A percentile compares a stretch with the other conserved stretches of the same genome.
These are phyloP conservation scores for Echinarachnius parma DNA, from an alignment of 53 echinoderm and acorn worm species.

Conservation along the genomic window DNA sequence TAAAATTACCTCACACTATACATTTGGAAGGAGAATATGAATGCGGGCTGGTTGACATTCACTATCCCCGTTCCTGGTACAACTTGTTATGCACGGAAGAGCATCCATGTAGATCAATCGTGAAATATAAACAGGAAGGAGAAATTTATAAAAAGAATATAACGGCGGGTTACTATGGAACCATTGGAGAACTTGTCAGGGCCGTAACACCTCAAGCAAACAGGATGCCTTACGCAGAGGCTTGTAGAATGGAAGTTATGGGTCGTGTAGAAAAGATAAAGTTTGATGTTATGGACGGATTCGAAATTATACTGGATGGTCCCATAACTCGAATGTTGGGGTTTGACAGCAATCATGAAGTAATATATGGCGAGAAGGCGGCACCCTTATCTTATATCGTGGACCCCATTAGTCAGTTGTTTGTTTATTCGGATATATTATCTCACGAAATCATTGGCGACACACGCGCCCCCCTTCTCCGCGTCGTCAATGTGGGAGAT, in stretches of 20 bases:
- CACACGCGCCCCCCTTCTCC: constrained; percentile 42
- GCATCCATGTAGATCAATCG: neutral
- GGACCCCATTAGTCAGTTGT: constrained; percentile 24
- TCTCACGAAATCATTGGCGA: constrained; percentile 32
- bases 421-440: constrained; percentile 40
- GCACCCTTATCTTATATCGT: constrained; percentile 2
- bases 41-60: constrained; percentile 15
- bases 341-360: neutral
- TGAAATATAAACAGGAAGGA: neutral
- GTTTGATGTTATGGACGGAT: neutral
- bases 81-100: neutral
- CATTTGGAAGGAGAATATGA: neutral
- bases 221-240: neutral
- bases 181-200: neutral
- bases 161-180: neutral
- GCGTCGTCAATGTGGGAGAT: constrained; percentile 46
- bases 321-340: constrained; percentile 13
- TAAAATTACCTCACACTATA: neutral
- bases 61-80: constrained; percentile 39
- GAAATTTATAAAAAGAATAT: neutral
- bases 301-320: neutral
- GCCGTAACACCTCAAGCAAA: neutral
- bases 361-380: neutral
- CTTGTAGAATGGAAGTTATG: neutral
- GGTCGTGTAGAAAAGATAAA: neutral